Evolutionary conservation across 2,888 invertebrate genomes (phyloP).

Genomic region (Drosophila emarginata): DNA sequence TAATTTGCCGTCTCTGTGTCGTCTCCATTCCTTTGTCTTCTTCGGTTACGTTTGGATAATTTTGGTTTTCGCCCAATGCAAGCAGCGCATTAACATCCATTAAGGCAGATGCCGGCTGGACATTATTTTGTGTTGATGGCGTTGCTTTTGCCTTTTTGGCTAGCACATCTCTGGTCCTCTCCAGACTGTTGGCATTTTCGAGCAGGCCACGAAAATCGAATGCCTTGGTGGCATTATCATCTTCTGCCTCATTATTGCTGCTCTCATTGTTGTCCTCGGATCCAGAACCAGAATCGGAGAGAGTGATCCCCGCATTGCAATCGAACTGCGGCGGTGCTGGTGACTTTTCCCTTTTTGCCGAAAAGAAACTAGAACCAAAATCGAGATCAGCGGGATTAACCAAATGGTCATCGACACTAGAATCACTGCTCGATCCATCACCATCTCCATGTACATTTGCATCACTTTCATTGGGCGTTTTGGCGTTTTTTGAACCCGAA

Average conservation of each 20-base stretch:
- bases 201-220: slow-evolving; percentile 83
- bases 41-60: slow-evolving; percentile 61
- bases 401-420: slow-evolving; percentile 84
- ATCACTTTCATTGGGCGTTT: slow-evolving; percentile 77
- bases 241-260: slow-evolving; percentile 43
- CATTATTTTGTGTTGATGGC: slow-evolving; percentile 22
- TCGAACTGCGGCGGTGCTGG: slow-evolving; percentile 79
- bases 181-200: slow-evolving; percentile 85
- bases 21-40: slow-evolving; percentile 37
- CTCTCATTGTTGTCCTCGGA: slow-evolving; percentile 78
- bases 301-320: slow-evolving; percentile 79
- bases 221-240: slow-evolving; percentile 60
- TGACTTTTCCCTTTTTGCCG: slow-evolving; percentile 58
- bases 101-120: slow-evolving; percentile 36
- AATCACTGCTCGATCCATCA: slow-evolving; percentile 61
- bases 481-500: slow-evolving; percentile 79
- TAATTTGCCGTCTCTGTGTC: not conserved
- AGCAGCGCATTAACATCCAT: slow-evolving; percentile 86
- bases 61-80: slow-evolving; percentile 85
- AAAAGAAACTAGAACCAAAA: slow-evolving; percentile 84
- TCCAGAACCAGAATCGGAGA: slow-evolving; percentile 79
- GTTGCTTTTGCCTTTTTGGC: slow-evolving; percentile 60
- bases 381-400: slow-evolving; percentile 84
- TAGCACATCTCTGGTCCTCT: slow-evolving; percentile 84
- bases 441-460: slow-evolving; percentile 58